Percentiles rank a stretch among this genome's conserved stretches.
These are phyloP conservation scores for Trilocha varians DNA, from an alignment of 2,888 invertebrate genomes.

Conservation along the genomic window DNA sequence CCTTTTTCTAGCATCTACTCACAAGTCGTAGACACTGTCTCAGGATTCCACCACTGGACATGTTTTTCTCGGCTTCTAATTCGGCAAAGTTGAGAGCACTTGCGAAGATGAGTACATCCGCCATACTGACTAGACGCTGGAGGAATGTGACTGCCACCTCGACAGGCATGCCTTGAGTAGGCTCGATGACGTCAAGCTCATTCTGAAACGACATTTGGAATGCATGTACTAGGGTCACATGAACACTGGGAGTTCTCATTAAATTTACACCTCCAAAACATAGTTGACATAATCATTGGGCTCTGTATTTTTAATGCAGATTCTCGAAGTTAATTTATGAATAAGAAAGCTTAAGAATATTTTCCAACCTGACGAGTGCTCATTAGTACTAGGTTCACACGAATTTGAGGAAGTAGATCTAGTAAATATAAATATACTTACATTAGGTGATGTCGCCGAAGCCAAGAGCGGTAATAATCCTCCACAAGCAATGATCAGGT, in stretches of 20 bases:
- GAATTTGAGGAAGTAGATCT: no score
- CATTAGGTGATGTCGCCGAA: conserved; percentile 98
- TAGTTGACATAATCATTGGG: no score
- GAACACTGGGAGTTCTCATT: background rate
- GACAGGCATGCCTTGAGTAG: conserved; percentile 98
- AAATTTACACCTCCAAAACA: no score
- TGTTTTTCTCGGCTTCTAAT: conserved; percentile 98
- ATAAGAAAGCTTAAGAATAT: no score
- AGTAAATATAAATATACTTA: conserved; percentile 73
- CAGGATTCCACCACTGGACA: conserved; percentile 99
- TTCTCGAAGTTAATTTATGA: no score
- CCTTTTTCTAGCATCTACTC: conserved; percentile 31
- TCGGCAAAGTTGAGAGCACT: conserved; percentile 98
- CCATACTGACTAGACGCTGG: conserved; percentile 98
- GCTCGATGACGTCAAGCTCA: conserved; percentile 97
- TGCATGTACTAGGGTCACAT: background rate
- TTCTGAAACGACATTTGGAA: conserved; percentile 74
- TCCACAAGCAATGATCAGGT: conserved; percentile 98
- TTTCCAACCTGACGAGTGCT: no score
- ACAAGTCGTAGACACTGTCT: conserved; percentile 96
- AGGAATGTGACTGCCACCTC: conserved; percentile 98
- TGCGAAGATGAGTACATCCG: conserved; percentile 98
- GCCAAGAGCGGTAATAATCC: conserved; percentile 96
- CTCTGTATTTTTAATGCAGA: no score
- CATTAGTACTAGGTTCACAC: no score